Evolutionary conservation across 2,797 vertebrate species (phyloP).

Genomic region (Tenualosa ilisha): DNA sequence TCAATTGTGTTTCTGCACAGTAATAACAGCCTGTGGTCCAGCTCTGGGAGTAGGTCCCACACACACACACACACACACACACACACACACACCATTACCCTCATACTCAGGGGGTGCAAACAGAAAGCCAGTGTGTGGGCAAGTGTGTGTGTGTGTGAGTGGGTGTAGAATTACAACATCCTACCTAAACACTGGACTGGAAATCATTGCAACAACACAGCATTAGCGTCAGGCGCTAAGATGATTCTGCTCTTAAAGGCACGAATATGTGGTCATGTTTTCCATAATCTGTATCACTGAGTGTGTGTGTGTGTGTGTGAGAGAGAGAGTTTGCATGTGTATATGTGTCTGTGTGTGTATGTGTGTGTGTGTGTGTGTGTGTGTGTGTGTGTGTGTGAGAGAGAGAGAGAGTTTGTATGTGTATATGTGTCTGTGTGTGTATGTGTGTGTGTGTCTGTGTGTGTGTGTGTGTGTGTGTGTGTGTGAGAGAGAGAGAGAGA

Average conservation of each 20-base stretch:
- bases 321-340: neutral
- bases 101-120: too few species aligned
- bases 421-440: neutral
- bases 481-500: neutral
- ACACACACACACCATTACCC: slow-evolving; percentile 5
- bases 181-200: neutral
- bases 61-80: slow-evolving; percentile 22
- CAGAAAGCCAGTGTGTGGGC: too few species aligned
- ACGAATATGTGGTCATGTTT: too few species aligned
- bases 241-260: too few species aligned
- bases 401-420: too few species aligned
- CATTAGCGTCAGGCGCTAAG: neutral
- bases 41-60: neutral
- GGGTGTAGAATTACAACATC: too few species aligned
- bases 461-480: neutral
- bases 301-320: neutral
- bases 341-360: neutral
- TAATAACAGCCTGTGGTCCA: too few species aligned
- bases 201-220: neutral
- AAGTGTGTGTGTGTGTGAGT: neutral
- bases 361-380: neutral
- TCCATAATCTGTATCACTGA: neutral
- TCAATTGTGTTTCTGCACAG: too few species aligned
- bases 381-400: neutral
- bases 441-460: neutral